Conservation (phyloP, 2,888 invertebrate species). For the Plagodis dolabraria region DNA sequence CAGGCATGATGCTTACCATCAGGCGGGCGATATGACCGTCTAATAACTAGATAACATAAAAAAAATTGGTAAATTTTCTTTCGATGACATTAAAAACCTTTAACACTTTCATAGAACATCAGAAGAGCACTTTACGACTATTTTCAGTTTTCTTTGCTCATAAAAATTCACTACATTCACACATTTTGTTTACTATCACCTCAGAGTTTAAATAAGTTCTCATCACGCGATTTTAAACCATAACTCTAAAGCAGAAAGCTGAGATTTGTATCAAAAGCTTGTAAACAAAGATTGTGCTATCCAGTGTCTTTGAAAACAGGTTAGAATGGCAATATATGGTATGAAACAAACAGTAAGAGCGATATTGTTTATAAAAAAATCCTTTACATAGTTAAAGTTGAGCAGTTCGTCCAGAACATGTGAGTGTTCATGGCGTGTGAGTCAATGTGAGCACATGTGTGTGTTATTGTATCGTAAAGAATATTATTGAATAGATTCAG, state of each 20-base stretch:
- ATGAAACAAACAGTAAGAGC: conserved; percentile 10
- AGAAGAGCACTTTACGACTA: conserved; percentile 7
- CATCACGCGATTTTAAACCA: conserved; percentile 2
- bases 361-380: no score
- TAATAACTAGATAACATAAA: no score
- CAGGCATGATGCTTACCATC: no score
- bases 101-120: neutral
- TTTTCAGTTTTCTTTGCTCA: conserved; percentile 19
- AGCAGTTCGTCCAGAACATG: no score
- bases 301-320: conserved; percentile 25
- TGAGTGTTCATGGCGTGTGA: no score
- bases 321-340: conserved; percentile 19
- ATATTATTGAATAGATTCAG: no score
- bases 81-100: neutral
- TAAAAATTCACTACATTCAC: conserved; percentile 27
- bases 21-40: no score
- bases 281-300: conserved; percentile 16
- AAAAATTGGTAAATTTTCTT: no score
- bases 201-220: conserved; percentile 6
- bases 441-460: no score
- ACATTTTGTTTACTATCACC: conserved; percentile 23
- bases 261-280: conserved; percentile 1
- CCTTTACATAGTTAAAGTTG: no score
- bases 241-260: conserved; percentile 1
- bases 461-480: no score